Evolutionary conservation across 2,888 invertebrate genomes (phyloP).

Genomic region (Parthenolecanium corni): DNA sequence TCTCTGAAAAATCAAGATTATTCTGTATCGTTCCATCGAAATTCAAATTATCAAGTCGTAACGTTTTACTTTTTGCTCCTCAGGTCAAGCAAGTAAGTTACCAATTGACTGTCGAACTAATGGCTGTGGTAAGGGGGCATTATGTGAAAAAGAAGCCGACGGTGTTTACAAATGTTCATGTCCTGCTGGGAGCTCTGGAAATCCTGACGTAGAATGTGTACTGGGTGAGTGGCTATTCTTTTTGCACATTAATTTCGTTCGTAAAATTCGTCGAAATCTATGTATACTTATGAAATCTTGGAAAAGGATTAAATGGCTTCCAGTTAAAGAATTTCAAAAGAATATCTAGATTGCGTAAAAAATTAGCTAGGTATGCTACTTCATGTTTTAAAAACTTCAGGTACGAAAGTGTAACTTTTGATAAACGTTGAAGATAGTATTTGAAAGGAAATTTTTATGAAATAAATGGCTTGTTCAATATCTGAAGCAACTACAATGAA

Average conservation of each 20-base stretch:
- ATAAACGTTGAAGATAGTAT: too few species aligned
- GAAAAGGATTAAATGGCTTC: not conserved
- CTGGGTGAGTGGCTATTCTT: conserved; percentile 43
- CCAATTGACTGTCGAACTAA: conserved; percentile 67
- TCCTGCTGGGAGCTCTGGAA: conserved; percentile 60
- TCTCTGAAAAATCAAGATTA: too few species aligned
- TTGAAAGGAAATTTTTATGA: too few species aligned
- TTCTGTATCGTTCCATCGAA: too few species aligned
- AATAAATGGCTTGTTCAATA: too few species aligned
- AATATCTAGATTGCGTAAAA: not conserved
- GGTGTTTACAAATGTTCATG: conserved; percentile 73
- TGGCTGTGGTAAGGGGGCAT: conserved; percentile 72
- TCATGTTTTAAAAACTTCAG: too few species aligned
- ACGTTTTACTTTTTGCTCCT: not conserved
- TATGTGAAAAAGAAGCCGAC: conserved; percentile 61
- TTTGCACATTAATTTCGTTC: not conserved
- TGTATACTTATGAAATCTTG: not conserved
- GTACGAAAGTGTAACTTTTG: too few species aligned
- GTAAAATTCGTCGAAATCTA: not conserved
- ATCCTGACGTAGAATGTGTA: conserved; percentile 59
- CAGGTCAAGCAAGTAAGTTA: conserved; percentile 49
- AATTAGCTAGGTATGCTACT: too few species aligned
- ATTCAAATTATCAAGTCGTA: too few species aligned
- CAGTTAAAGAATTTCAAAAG: not conserved
- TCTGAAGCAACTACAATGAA: too few species aligned